These are phyloP conservation scores for Cyprinus carpio DNA, from an alignment of 2,113 vertebrate genomes.

Conservation along the genomic window DNA sequence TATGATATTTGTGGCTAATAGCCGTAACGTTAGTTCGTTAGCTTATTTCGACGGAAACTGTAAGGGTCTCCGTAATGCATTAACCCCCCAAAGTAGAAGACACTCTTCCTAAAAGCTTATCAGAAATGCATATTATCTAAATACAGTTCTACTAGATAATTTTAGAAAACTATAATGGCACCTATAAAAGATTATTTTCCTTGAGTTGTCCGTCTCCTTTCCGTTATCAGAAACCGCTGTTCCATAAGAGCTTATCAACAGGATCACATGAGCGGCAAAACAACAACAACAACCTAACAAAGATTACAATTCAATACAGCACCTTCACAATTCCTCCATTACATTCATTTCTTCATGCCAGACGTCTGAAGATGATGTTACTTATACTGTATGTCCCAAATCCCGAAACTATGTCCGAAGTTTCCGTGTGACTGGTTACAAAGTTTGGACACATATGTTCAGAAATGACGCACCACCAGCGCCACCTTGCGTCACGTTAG, in stretches of 20 bases:
- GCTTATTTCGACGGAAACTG: not conserved
- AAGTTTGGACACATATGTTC: constrained; percentile 33
- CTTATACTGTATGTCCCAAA: not conserved
- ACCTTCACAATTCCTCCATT: not conserved
- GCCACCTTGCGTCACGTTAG: constrained; percentile 14
- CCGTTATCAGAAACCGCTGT: constrained; percentile 36
- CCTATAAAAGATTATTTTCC: not conserved
- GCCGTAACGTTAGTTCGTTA: too few species aligned
- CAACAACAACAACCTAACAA: not conserved
- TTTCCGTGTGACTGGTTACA: constrained; percentile 14
- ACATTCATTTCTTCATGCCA: constrained; percentile 19
- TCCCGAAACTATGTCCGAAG: not conserved
- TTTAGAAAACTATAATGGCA: not conserved
- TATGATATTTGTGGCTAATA: not conserved
- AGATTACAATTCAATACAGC: not conserved
- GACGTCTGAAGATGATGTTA: not conserved
- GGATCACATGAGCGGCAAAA: constrained; percentile 1
- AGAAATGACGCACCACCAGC: constrained; percentile 18
- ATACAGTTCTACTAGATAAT: not conserved
- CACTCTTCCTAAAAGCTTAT: not conserved
- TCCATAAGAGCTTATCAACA: constrained; percentile 10
- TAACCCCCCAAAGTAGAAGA: not conserved
- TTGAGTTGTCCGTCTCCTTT: not conserved
- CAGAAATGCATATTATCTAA: not conserved
- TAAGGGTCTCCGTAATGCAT: not conserved